These are phyloP conservation scores for Mustela lutreola DNA, from an alignment of 2,113 vertebrate species.

Conservation along the genomic window DNA sequence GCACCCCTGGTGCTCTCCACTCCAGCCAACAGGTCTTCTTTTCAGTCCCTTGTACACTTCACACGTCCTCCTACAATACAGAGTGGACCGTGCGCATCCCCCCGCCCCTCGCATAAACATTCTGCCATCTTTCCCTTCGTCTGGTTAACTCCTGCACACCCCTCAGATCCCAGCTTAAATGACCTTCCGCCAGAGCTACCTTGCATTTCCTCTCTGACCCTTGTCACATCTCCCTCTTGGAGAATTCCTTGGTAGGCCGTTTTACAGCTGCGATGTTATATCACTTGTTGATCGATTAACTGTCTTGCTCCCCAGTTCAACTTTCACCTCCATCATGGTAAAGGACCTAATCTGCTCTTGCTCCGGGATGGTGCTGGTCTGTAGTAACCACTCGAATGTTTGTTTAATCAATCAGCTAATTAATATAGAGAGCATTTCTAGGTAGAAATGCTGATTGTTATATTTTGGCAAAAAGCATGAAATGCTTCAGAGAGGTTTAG, in stretches of 20 bases:
- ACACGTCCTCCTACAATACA: not conserved
- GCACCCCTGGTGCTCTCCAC: too few relatives aligned
- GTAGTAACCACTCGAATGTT: not conserved
- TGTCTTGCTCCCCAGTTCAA: not conserved
- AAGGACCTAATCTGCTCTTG: not conserved
- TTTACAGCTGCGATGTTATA: not conserved
- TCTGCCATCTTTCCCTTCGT: not conserved
- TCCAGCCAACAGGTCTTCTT: not conserved
- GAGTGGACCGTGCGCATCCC: not conserved
- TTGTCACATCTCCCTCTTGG: not conserved
- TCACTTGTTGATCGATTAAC: not conserved
- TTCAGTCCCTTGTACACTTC: not conserved
- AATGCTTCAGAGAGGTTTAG: not conserved
- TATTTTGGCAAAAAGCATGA: not conserved
- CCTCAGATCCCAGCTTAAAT: not conserved
- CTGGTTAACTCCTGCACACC: not conserved
- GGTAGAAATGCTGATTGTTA: not conserved
- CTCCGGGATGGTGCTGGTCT: not conserved
- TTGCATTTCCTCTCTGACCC: not conserved
- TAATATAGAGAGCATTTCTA: conserved; percentile 5
- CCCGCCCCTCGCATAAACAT: not conserved
- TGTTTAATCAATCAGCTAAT: not conserved
- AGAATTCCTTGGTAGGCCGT: not conserved
- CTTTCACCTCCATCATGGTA: not conserved
- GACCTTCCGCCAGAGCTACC: not conserved